Evolutionary conservation across 2,888 invertebrate species (phyloP).

Genomic region (Galerucella pusilla): DNA sequence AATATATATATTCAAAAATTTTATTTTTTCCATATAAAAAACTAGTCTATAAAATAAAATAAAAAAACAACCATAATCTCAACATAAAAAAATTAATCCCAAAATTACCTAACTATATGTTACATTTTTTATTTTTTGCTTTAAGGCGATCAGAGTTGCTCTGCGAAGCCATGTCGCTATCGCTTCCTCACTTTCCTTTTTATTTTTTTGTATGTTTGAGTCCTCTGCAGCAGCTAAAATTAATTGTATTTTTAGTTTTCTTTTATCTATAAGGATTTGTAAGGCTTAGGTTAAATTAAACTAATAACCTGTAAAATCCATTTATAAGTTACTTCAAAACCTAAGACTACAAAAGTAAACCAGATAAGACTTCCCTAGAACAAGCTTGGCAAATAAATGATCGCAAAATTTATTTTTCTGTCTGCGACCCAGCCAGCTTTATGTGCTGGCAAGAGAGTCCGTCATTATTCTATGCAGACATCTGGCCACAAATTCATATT

Average conservation of each 20-base stretch:
- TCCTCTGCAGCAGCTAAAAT: background rate
- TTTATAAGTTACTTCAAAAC: no score
- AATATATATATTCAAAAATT: background rate
- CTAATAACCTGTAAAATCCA: no score
- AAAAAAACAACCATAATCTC: background rate
- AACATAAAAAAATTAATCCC: background rate
- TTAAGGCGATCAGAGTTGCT: background rate
- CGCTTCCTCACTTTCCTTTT: background rate
- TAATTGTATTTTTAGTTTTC: background rate
- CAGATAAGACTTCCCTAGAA: background rate
- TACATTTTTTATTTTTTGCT: background rate
- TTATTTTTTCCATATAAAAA: background rate
- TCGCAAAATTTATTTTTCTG: background rate
- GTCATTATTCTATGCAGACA: background rate
- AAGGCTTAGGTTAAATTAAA: background rate
- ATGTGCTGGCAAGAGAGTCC: background rate
- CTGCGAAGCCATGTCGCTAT: conserved; percentile 2
- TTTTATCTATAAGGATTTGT: conserved; percentile 4
- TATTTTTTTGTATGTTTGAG: background rate
- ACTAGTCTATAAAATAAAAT: background rate
- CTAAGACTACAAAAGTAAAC: no score
- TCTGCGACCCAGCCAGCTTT: conserved; percentile 3
- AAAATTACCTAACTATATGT: background rate
- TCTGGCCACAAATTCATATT: background rate
- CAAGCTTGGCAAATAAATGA: background rate